phyloP scores from a whole-genome alignment of 2,113 vertebrate genomes.

The Poeciliopsis turrubarensis region DNA sequence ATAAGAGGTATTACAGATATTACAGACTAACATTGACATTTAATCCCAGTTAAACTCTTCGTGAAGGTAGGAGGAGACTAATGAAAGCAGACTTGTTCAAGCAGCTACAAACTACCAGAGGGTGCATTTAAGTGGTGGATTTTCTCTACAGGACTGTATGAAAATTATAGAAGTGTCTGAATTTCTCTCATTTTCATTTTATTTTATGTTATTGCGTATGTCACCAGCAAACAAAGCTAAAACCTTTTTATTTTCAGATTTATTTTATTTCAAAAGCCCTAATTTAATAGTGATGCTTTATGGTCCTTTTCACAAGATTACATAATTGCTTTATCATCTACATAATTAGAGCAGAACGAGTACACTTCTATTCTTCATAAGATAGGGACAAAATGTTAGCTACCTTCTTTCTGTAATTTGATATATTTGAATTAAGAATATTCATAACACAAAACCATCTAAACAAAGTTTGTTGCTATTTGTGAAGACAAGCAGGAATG shows the following conservation, averaged over 20 bases:
- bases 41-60: neutral
- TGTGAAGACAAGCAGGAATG: neutral
- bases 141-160: conserved; percentile 8
- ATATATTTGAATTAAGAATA: too few relatives aligned
- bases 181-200: neutral
- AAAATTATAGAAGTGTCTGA: neutral
- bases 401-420: neutral
- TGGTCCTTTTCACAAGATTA: neutral
- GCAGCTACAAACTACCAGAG: neutral
- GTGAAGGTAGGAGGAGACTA: neutral
- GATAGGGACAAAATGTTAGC: too few relatives aligned
- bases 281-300: neutral
- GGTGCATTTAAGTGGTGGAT: neutral
- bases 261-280: neutral
- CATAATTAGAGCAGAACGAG: neutral
- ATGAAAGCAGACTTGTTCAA: neutral
- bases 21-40: neutral
- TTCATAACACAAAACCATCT: neutral
- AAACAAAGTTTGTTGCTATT: neutral
- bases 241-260: neutral
- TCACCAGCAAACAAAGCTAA: neutral
- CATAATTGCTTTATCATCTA: neutral
- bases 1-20: neutral
- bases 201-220: neutral
- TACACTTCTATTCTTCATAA: too few relatives aligned